phyloP scores from a whole-genome alignment of 2,797 vertebrate genomes.

The Syndactyla subalaris region DNA sequence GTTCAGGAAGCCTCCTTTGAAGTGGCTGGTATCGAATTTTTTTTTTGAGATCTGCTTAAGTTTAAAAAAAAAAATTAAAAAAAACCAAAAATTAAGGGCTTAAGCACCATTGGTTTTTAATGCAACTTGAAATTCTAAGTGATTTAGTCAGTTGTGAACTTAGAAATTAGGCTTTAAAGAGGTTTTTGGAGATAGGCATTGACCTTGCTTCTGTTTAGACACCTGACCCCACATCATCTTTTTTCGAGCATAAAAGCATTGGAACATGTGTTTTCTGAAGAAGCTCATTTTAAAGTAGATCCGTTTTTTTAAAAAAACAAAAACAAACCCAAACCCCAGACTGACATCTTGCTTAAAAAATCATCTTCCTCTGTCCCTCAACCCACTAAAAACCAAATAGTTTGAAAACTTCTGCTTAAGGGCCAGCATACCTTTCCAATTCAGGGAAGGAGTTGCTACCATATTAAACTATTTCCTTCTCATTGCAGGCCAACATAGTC shows the following conservation, averaged over 20 bases:
- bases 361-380: background rate
- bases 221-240: background rate
- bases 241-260: background rate
- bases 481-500: background rate
- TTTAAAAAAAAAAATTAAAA: background rate
- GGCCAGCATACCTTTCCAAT: background rate
- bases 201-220: background rate
- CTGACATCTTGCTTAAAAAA: background rate
- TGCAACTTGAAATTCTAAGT: slow-evolving; percentile 6
- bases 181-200: background rate
- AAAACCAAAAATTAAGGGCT: background rate
- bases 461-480: background rate
- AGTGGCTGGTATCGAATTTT: slow-evolving; percentile 15
- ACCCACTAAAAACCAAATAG: background rate
- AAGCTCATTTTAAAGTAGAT: background rate
- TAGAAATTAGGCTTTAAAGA: background rate
- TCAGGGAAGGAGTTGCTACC: background rate
- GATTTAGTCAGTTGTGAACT: background rate
- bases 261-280: background rate
- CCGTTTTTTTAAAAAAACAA: background rate
- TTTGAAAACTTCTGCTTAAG: background rate
- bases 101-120: background rate
- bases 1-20: slow-evolving; percentile 16
- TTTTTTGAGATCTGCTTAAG: slow-evolving; percentile 2
- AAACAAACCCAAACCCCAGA: no score